Evolutionary conservation across 2,888 invertebrate genomes (phyloP).

Genomic region (Lysandra coridon): DNA sequence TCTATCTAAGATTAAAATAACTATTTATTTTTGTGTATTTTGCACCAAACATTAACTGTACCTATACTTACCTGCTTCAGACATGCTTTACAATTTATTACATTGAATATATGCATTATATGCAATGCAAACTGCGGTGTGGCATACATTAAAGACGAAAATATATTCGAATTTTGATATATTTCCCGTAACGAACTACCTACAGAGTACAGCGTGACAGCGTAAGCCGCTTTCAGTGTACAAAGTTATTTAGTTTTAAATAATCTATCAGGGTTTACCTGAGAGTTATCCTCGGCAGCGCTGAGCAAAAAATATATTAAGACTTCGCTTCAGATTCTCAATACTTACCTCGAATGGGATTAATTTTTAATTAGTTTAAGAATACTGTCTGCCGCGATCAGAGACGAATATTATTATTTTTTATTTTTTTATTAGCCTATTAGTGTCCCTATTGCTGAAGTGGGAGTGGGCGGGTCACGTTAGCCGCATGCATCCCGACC

Average conservation of each 20-base stretch:
- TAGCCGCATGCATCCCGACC: too few relatives aligned
- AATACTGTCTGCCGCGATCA: neutral
- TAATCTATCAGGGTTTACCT: conserved; percentile 17
- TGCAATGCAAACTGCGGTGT: neutral
- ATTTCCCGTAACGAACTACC: conserved; percentile 3
- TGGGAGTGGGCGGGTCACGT: too few relatives aligned
- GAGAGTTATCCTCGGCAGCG: neutral
- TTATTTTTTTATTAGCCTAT: too few relatives aligned
- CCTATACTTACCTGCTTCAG: neutral
- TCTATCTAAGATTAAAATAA: too few relatives aligned
- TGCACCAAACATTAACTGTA: too few relatives aligned
- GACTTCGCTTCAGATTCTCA: neutral
- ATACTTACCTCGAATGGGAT: neutral
- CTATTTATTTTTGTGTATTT: too few relatives aligned
- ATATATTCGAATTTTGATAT: neutral
- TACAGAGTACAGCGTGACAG: neutral
- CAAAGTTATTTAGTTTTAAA: conserved; percentile 13
- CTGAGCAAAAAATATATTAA: conserved; percentile 1
- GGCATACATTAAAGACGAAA: neutral
- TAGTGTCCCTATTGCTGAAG: too few relatives aligned
- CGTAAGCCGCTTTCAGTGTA: conserved; percentile 6
- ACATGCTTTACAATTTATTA: neutral
- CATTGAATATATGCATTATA: neutral
- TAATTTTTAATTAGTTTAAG: neutral
- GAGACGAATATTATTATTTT: too few relatives aligned